Base-by-base conservation (phyloP, 2,113 vertebrate species). In the Apteryx owenii region DNA sequence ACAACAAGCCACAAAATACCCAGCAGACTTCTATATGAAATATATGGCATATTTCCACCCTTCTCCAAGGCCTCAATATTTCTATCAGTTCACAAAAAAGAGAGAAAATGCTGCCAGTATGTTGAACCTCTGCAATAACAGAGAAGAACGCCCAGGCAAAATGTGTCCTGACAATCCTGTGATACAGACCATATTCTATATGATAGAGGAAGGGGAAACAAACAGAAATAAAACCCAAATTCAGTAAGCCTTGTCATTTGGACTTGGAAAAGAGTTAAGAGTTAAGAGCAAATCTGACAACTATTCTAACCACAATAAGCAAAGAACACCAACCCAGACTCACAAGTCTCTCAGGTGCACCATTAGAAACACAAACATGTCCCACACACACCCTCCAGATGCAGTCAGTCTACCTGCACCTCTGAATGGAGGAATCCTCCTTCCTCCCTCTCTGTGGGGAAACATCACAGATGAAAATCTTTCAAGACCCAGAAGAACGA, bases 1-100 rank as follows among this genome's bases (percentile, higher is more conserved):
- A 16, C 12, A 80, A 20, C 12, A 82, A 82, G 20, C 17, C 23
- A 66, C 28, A 58, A 50, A 58, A 50, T 18, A 56, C 4, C 3
- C 3, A 2, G 19, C 14, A 22, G 17, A 20, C 48, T 68, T 54
- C 76, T 33, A 14, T 5, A 50, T 7, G 3, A 14, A 70, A 12
- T 48, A 33, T 26, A 60, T 11, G 3, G 10, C 80, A 42, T 51
- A 38, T 28, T 88, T 72, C 46, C 72, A 12, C 3, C 3, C 6
- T 4, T 62, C 0, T 2, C 6, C 7, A 2, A 46, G 18, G 18
- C 5, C 3, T 77, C 2, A 3, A 69, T 46, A 53, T 65, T 7
- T 65, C 1, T 40, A 38, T 56, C 12, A 31, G 7, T 61, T 72
- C 16, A 44, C 14, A 23, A 77, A 72, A 36, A 53, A 20, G 42